Evolutionary conservation across 2,888 invertebrate genomes (phyloP), one percentile per base, ranked within the genome.

Genomic region (Pelosia muscerda): DNA sequence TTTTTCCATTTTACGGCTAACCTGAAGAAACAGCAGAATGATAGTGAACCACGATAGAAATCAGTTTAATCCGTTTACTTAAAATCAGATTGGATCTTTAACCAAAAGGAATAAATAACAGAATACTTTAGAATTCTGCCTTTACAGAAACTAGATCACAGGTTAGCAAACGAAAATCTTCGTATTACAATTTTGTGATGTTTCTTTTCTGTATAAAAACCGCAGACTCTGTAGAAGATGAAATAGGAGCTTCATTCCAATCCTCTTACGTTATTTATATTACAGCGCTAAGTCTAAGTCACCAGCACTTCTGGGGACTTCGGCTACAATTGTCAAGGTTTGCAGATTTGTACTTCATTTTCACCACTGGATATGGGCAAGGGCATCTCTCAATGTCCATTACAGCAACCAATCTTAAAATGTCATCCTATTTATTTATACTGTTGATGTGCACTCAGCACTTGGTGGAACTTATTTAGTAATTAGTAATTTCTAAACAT

Each of bases 181-280:
- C 23, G 19, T 38, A 3, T 25, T 38, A 23, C 23, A 25, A 8
- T 59, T 22, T 1, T 34, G 49, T 38, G 1, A 19, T 25, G 10
- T 15, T 59, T 38, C 22, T 59, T 57, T 13, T 19, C 22, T 28
- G 57, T n/a, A 11, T 31, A 31, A n/a, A 31, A 28, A 2, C 3
- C n/a, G n/a, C n/a, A n/a, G n/a, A n/a, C n/a, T n/a, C n/a, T 31
- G n/a, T 57, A 22, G 28, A 10, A 3, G 49, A 49, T 49, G n/a
- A 49, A 49, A 49, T 49, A n/a, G 49, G n/a, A 49, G 49, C 49
- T 49, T n/a, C 9, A n/a, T n/a, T 49, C 49, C n/a, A 49, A 49
- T 49, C n/a, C 15, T n/a, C 49, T 49, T 49, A 49, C 9, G 15
- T 19, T 49, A 42, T n/a, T n/a, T 2, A 49, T 15, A n/a, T n/a